phyloP scores from a whole-genome alignment of 2,797 vertebrate genomes.

The Cuniculus paca region DNA sequence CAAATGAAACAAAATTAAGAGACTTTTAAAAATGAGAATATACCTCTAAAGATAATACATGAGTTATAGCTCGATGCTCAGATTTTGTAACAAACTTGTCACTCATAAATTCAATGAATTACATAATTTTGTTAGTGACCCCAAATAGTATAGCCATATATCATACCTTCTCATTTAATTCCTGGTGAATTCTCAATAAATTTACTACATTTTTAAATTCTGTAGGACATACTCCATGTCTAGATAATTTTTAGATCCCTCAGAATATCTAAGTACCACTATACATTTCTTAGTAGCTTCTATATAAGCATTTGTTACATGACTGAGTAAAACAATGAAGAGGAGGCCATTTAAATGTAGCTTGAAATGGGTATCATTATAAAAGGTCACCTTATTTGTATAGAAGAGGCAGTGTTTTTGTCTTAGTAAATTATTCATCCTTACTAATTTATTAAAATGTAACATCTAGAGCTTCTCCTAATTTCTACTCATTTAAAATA shows the following conservation, averaged over 20 bases:
- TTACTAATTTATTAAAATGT: constrained; percentile 66
- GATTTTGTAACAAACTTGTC: neutral
- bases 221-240: neutral
- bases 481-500: constrained; percentile 72
- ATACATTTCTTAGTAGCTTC: neutral
- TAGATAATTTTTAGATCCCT: neutral
- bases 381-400: constrained; percentile 55
- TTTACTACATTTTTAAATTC: neutral
- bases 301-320: neutral
- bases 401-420: constrained; percentile 48
- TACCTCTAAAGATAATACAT: neutral
- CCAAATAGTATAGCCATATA: neutral
- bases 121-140: neutral
- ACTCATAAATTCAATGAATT: neutral
- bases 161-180: neutral
- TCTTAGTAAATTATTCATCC: constrained; percentile 71
- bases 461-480: constrained; percentile 33
- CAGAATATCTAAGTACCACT: neutral
- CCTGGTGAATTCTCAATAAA: neutral
- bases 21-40: neutral
- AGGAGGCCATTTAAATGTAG: neutral
- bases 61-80: neutral
- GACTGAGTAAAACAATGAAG: constrained; percentile 8
- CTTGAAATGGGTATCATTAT: constrained; percentile 32
- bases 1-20: constrained; percentile 7